Conservation (phyloP, 2,113 vertebrate species). For the Nannospalax galili region DNA sequence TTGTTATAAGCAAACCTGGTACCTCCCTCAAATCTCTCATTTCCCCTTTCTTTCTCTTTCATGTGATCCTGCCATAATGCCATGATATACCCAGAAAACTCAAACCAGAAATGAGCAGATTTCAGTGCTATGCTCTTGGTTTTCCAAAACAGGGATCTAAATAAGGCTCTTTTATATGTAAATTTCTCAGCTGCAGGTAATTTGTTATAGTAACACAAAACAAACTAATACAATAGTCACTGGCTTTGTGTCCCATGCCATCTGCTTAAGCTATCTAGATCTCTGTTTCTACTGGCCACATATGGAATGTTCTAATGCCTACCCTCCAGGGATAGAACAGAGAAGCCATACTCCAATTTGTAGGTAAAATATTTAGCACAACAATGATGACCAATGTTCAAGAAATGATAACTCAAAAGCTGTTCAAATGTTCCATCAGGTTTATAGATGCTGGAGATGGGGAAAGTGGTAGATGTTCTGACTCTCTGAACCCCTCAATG, state of each 20-base stretch:
- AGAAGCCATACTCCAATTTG: background rate
- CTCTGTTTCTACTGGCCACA: background rate
- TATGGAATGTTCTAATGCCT: background rate
- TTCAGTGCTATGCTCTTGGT: background rate
- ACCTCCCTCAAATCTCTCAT: background rate
- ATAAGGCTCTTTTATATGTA: too few species aligned
- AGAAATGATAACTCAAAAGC: background rate
- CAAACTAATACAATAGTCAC: background rate
- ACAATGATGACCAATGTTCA: background rate
- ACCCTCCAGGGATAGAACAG: background rate
- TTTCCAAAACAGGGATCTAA: background rate
- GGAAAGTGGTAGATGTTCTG: background rate
- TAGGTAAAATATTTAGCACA: background rate
- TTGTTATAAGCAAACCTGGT: background rate
- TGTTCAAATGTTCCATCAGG: background rate
- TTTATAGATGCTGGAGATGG: background rate
- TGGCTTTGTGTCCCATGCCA: background rate
- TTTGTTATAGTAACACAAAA: too few species aligned
- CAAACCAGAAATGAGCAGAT: background rate
- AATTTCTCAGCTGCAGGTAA: too few species aligned
- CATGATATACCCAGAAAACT: background rate
- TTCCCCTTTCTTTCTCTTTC: background rate
- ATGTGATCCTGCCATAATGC: too few species aligned
- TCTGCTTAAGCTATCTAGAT: background rate
- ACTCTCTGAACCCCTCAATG: fast-evolving